Evolutionary conservation across 2,113 vertebrate genomes (phyloP).

Genomic region (Cyprinodon brontotheroides): DNA sequence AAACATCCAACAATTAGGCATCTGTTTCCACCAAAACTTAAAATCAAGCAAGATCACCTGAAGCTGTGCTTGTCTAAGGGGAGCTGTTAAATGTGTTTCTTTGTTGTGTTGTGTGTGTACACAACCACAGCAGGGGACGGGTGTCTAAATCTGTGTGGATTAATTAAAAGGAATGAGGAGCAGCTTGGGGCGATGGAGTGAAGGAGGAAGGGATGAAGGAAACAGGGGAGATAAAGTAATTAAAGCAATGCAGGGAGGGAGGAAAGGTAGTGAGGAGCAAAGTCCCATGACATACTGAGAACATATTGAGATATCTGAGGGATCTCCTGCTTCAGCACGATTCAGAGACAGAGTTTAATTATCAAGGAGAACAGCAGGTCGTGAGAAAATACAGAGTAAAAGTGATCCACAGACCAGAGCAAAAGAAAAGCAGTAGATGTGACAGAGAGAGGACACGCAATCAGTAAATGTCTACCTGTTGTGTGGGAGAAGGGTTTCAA

Average conservation of each 20-base stretch:
- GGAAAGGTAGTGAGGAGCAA: conserved; percentile 34
- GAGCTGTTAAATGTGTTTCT: conserved; percentile 31
- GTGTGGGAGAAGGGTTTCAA: too few species aligned
- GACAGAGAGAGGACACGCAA: too few species aligned
- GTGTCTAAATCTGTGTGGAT: conserved; percentile 76
- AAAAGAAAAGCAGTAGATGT: too few species aligned
- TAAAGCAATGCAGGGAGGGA: conserved; percentile 58
- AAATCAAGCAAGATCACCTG: conserved; percentile 51
- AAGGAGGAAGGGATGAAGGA: conserved; percentile 69
- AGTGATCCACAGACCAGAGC: neutral
- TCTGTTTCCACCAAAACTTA: conserved; percentile 33
- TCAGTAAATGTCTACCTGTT: too few species aligned
- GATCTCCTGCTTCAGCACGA: conserved; percentile 24
- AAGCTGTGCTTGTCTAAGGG: conserved; percentile 46
- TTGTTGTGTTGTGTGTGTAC: conserved; percentile 12
- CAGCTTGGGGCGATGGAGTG: conserved; percentile 68
- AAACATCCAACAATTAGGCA: conserved; percentile 21
- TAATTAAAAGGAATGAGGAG: conserved; percentile 76
- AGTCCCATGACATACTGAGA: conserved; percentile 41
- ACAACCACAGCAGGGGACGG: conserved; percentile 64
- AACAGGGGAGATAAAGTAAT: conserved; percentile 69
- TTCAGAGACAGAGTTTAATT: conserved; percentile 17
- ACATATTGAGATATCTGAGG: conserved; percentile 55
- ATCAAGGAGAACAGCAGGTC: conserved; percentile 13
- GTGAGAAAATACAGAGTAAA: conserved; percentile 9